Evolutionary conservation across 2,888 invertebrate genomes (phyloP).

Genomic region (Hemistola chrysoprasaria): DNA sequence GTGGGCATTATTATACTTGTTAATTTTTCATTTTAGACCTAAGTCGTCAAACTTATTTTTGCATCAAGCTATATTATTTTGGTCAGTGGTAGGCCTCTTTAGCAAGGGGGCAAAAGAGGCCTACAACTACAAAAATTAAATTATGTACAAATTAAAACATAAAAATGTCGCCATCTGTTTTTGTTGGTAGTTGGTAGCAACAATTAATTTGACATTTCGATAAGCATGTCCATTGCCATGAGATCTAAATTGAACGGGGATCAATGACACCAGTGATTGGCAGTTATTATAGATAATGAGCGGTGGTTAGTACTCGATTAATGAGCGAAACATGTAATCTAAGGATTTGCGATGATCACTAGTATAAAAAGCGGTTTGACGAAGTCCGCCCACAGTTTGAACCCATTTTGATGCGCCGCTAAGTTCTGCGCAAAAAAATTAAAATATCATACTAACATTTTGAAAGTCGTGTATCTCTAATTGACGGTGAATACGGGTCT

Average conservation of each 20-base stretch:
- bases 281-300: slow-evolving; percentile 44
- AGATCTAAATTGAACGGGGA: slow-evolving; percentile 26
- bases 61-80: no score
- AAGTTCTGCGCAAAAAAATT: no score
- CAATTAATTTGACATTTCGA: slow-evolving; percentile 20
- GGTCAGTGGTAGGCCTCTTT: no score
- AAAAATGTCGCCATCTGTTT: slow-evolving; percentile 12
- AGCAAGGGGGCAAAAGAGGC: no score
- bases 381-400: slow-evolving; percentile 23
- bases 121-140: background rate
- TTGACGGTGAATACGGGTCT: no score
- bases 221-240: slow-evolving; percentile 9
- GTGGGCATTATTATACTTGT: no score
- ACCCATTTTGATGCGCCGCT: slow-evolving; percentile 6
- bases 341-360: slow-evolving; percentile 26
- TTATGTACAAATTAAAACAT: background rate
- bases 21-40: no score
- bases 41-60: no score
- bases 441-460: no score
- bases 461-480: no score
- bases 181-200: slow-evolving; percentile 5
- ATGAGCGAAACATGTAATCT: slow-evolving; percentile 48
- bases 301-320: slow-evolving; percentile 43
- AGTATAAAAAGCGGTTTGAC: slow-evolving; percentile 16
- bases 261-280: slow-evolving; percentile 54